Evolutionary conservation across 2,113 vertebrate genomes (phyloP), one percentile per base, ranked within the genome.

Genomic region (Otis tarda): DNA sequence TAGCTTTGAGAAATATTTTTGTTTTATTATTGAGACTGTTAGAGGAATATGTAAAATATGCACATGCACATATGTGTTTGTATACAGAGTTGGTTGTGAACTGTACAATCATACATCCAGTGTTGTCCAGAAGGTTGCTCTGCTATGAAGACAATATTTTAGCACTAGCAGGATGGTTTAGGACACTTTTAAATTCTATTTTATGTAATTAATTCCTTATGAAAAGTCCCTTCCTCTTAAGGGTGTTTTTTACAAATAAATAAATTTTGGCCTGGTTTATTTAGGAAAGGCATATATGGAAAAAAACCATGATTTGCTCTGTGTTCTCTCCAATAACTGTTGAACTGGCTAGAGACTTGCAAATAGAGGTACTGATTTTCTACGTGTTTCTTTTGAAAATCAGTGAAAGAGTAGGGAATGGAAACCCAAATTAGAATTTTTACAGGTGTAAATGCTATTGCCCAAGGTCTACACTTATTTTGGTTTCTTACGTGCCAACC

Each of bases 1-100:
- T 89, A 25, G 6, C 23, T 78, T 84, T 41, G 33, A 79, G 35
- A 77, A 71, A 35, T 91, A 52, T 35, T 89, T 94, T 91, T 33
- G 3, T 4, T 94, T 92, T 87, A 55, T 81, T 74, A 12, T 19
- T 75, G 64, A 67, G 47, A 31, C 31, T 81, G 13, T 35, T 79
- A 63, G 33, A 90, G 25, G n/a, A 52, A 33, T 50, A 21, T 1
- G 2, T 81, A 67, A 71, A 59, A n/a, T 37, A 45, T 4, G 14
- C 33, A 41, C 4, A 0, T 64, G 21, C 10, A 27, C 2, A 1
- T 55, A 35, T 1, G 2, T 55, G 8, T 73, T 63, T 65, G 7
- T 78, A 12, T 35, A 21, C 33, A 53, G 12, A 78, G 14, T 49
- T 76, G 50, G 6, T 76, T 67, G 10, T 65, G 55, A 83, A 21